Evolutionary conservation across 1,140 invertebrate genomes (phyloP).

Genomic region (Pararge aegeria): DNA sequence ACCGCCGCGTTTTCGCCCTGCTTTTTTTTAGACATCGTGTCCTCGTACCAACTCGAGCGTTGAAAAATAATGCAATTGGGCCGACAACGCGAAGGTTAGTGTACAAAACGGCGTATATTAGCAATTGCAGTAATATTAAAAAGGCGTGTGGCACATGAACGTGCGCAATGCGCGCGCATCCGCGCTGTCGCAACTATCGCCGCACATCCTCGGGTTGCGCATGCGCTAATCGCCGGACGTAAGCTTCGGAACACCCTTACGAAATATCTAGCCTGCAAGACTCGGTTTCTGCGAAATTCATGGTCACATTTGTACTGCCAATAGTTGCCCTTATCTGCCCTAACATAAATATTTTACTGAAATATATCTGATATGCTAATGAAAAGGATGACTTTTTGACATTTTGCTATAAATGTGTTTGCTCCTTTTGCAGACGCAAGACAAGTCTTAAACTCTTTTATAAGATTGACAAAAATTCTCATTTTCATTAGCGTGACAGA

Average conservation of each 20-base stretch:
- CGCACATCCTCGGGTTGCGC: constrained; percentile 69
- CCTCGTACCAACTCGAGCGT: constrained; percentile 65
- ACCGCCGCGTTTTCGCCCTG: not conserved
- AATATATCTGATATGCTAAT: too few relatives aligned
- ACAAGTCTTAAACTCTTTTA: too few relatives aligned
- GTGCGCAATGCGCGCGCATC: constrained; percentile 49
- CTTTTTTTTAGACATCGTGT: constrained; percentile 21
- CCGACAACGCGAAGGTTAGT: constrained; percentile 66
- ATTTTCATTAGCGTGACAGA: too few relatives aligned
- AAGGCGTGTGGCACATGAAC: constrained; percentile 50
- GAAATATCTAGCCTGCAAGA: constrained; percentile 37
- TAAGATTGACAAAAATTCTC: too few relatives aligned
- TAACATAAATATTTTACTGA: too few relatives aligned
- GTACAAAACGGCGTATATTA: constrained; percentile 64
- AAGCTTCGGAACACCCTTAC: constrained; percentile 58
- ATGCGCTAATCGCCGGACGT: constrained; percentile 69
- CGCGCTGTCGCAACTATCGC: constrained; percentile 69
- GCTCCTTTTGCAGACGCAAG: too few relatives aligned
- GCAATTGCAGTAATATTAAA: constrained; percentile 70
- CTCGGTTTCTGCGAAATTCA: constrained; percentile 25
- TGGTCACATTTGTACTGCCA: constrained; percentile 22
- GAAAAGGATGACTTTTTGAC: too few relatives aligned
- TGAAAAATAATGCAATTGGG: constrained; percentile 66
- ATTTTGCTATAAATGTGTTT: too few relatives aligned
- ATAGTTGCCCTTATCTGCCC: too few relatives aligned